These are phyloP conservation scores for Macrotis lagotis DNA, from an alignment of 2,113 vertebrate species.

Conservation along the genomic window DNA sequence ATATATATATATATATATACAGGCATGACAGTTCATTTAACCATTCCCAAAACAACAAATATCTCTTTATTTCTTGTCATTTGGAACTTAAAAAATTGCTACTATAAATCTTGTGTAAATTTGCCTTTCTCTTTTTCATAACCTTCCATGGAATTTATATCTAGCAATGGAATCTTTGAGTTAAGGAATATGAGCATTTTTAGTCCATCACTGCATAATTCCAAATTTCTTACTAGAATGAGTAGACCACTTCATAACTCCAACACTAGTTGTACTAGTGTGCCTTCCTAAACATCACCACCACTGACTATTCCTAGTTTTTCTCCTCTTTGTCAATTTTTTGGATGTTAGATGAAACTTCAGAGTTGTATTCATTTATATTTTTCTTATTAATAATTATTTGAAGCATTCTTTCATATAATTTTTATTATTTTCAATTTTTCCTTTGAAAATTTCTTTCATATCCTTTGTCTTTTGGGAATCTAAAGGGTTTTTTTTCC, in stretches of 20 bases:
- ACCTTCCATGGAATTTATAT: background rate
- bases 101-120: background rate
- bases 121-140: background rate
- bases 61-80: background rate
- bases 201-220: background rate
- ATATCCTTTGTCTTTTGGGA: background rate
- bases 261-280: background rate
- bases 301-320: background rate
- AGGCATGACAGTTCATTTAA: background rate
- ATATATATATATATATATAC: too few species aligned
- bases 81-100: background rate
- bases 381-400: background rate
- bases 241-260: background rate
- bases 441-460: background rate
- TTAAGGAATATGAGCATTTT: background rate
- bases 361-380: background rate
- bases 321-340: background rate
- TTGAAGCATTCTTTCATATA: background rate
- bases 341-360: background rate
- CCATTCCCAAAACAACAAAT: background rate
- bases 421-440: background rate
- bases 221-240: background rate
- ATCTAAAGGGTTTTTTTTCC: background rate
- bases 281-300: background rate
- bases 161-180: background rate